Evolutionary conservation across 2,797 vertebrate genomes (phyloP), one percentile per base, ranked within the genome.

Genomic region (Corythornis leucogaster): DNA sequence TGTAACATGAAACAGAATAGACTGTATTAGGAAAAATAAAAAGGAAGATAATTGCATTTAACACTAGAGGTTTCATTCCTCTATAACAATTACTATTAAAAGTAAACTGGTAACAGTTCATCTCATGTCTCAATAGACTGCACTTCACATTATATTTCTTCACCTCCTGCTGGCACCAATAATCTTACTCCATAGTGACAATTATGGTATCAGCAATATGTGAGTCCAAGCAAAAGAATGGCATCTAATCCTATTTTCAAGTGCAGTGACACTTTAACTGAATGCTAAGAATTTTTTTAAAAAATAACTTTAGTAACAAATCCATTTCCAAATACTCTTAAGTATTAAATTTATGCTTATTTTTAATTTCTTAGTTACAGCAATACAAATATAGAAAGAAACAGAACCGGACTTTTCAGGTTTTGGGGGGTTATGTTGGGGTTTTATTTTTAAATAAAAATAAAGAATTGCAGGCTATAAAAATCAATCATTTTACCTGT

Each of bases 401-500:
- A 20, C 9, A 55, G 9, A 69, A 71, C 2, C 21, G 19, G 24
- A 50, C 24, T 50, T 50, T 50, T 26, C 8, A 15, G 48, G 14
- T 22, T 46, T 46, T 21, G 11, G 13, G 2, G 8, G 11, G 8
- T 13, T 48, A 25, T 14, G 46, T 48, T 48, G 45, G 21, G 22
- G 46, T 48, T 14, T 50, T 25, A 25, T 48, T 48, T 11, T 46
- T 46, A 81, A 5, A 8, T 58, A 22, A 5, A 26, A 5, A 81
- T 5, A 71, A 15, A 69, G 31, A 66, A 69, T 8, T 57, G 31
- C 30, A 87, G 24, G 6, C 55, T 20, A 89, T 20, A 69, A 74
- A 61, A 83, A 77, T 54, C 26, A 82, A 76, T 70, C 73, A 54
- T 19, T 73, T 68, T 98, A 98, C 98, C 98, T 98, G 85, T 98